Conservation (phyloP, 2,113 vertebrate species). For the Upupa epops region DNA sequence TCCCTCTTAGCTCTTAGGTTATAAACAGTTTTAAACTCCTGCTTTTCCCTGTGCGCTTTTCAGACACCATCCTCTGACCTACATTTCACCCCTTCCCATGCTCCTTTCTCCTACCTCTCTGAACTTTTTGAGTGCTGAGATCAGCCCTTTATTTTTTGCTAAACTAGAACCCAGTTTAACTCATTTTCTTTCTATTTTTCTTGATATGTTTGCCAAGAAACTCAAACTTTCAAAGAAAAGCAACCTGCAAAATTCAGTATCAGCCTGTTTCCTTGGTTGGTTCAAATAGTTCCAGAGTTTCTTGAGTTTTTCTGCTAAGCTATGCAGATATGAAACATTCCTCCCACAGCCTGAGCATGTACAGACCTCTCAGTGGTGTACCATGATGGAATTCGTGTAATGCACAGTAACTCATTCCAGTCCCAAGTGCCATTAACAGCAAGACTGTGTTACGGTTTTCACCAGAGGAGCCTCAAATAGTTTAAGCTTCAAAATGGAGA, state of each 20-base stretch:
- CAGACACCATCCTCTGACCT: neutral
- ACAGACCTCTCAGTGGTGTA: neutral
- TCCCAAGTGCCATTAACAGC: neutral
- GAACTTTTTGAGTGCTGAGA: neutral
- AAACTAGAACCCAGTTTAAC: neutral
- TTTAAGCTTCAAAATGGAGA: neutral
- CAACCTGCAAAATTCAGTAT: neutral
- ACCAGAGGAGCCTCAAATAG: neutral
- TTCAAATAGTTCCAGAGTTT: neutral
- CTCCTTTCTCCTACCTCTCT: neutral
- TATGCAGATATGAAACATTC: conserved; percentile 34
- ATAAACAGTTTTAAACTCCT: neutral
- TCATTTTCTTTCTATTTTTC: neutral
- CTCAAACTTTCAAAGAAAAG: neutral
- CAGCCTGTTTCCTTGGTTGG: neutral
- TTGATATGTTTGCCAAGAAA: neutral
- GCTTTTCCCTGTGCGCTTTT: neutral
- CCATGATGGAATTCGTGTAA: neutral
- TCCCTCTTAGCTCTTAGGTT: neutral
- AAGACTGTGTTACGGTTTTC: neutral
- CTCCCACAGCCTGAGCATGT: neutral
- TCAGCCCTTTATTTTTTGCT: neutral
- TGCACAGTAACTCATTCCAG: neutral
- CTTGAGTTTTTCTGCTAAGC: neutral
- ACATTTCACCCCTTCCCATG: neutral